These are phyloP conservation scores for Benitochromis conjunctus DNA, from an alignment of 2,113 vertebrate species.

Conservation along the genomic window DNA sequence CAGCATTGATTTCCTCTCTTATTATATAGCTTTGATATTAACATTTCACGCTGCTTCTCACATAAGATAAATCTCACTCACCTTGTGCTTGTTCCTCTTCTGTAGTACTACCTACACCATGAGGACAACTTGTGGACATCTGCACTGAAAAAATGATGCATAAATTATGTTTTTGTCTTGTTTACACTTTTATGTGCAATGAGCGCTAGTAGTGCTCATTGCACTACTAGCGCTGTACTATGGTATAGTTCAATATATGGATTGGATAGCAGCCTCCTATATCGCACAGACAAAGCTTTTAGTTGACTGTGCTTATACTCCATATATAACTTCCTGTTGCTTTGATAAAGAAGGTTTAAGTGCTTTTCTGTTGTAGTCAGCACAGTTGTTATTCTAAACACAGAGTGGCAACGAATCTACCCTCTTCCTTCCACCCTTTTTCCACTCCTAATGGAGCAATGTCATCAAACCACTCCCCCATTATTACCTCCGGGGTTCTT, in stretches of 20 bases:
- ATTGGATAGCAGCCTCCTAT: not conserved
- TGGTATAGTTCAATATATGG: no score
- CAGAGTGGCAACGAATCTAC: not conserved
- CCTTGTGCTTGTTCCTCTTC: not conserved
- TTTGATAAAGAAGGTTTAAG: not conserved
- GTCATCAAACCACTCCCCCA: not conserved
- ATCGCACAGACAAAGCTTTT: not conserved
- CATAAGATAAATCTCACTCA: not conserved
- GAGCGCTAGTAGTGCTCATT: not conserved
- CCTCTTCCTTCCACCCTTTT: not conserved
- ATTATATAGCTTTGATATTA: not conserved
- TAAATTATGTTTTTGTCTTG: not conserved
- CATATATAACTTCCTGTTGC: not conserved
- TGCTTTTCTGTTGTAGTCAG: not conserved
- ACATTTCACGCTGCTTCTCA: not conserved
- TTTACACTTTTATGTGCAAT: not conserved
- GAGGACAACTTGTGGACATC: not conserved
- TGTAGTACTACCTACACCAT: not conserved
- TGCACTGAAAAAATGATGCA: not conserved
- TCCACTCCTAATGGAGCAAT: not conserved
- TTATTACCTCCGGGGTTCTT: not conserved
- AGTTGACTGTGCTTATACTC: not conserved
- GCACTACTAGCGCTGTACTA: no score
- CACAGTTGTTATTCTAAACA: not conserved
- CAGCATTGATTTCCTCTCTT: not conserved